A percentile compares a stretch with the other conserved stretches of the same genome.
phyloP scores from a whole-genome alignment of 37 sponge, comb jelly and placozoan genomes.

The Beroe forskalii region DNA sequence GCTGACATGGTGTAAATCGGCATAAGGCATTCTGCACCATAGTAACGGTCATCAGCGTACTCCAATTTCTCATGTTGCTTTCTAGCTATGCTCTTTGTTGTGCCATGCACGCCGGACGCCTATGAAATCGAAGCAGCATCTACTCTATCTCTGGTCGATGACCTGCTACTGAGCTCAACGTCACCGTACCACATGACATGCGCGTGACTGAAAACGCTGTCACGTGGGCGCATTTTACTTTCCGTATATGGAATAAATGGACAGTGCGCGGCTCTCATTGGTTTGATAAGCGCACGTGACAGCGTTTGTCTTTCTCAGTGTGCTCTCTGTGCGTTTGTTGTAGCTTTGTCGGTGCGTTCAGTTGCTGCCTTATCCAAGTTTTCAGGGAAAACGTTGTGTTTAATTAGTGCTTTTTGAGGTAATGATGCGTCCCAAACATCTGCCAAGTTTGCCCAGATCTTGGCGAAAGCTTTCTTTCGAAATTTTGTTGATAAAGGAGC shows the following conservation, averaged over 20 bases:
- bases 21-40: no score
- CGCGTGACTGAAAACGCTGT: conserved; percentile 36
- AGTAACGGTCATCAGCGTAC: no score
- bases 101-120: background rate
- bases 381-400: background rate
- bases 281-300: conserved; percentile 1
- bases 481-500: background rate
- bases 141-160: background rate
- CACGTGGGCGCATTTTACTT: conserved; percentile 56
- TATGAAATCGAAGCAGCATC: background rate
- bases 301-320: background rate
- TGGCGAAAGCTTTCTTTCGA: no score
- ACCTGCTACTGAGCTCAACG: background rate
- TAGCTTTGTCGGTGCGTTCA: conserved; percentile 1
- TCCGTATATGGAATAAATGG: conserved; percentile 45
- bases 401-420: background rate
- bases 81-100: no score
- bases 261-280: background rate
- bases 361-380: background rate
- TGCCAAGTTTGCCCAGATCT: no score
- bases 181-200: background rate
- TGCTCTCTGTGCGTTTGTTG: conserved; percentile 25
- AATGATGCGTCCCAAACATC: no score
- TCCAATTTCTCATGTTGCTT: no score
- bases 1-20: no score